Evolutionary conservation across 2,888 invertebrate species (phyloP), one percentile per base, ranked within the genome.

Genomic region (Biston betularia): DNA sequence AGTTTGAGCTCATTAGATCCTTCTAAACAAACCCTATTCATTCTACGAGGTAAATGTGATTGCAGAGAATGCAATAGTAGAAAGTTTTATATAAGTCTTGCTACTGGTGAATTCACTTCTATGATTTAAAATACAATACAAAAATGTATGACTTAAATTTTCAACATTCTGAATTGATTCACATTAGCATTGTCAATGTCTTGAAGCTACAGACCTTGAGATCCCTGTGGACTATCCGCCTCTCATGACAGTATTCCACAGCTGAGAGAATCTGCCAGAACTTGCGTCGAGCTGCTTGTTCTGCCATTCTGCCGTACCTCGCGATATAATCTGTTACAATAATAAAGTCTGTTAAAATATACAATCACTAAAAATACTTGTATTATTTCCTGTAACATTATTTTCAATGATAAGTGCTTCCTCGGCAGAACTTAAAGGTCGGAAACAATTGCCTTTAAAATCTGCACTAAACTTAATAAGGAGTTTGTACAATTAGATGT

Each of bases 191-290:
- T 46, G 6, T 7, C 8, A 46, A 15, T 33, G 10, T 24, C 24
- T 33, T 48, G 6, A 10, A 14, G 24, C 24, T 11, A 72, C 82
- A 83, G 86, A 96, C 96, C 96, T 99, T 99, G 85, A 99, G 96
- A 95, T 99, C 99, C 86, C 99, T 96, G 93, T 99, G 99, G 62
- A 99, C 99, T 82, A 99, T 97, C 82, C 97, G 96, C 83, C 97
- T 96, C 79, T 97, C 97, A 89, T 99, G 99, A 86, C 99, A 98
- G 90, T 99, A 99, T 89, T 99, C 98, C 70, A 99, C 98, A 61
- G 99, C 99, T 24, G 98, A 97, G 67, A 99, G 95, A 79, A 99
- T 99, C 95, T 99, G 99, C 96, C 98, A 98, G 94, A 99, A 99
- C 89, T 98, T 98, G 73, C 96, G 95, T 60, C 98, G 95, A 8